Conservation (phyloP, 2,888 invertebrate genomes). For the Mantis religiosa region DNA sequence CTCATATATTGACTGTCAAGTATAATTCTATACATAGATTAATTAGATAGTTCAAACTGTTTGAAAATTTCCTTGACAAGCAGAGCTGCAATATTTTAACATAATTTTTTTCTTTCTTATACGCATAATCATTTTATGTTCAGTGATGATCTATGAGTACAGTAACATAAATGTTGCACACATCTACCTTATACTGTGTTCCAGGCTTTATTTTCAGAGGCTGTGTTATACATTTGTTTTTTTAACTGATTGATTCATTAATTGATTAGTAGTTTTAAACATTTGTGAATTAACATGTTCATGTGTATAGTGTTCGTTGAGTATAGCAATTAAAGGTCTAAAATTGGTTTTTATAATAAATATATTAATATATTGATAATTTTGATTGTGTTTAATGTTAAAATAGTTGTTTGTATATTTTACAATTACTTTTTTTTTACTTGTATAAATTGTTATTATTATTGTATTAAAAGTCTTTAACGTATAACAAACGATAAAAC, state of each 20-base stretch:
- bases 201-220: slow-evolving; percentile 1
- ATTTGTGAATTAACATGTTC: not conserved
- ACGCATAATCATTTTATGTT: not conserved
- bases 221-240: not conserved
- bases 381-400: not conserved
- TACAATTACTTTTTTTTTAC: not conserved
- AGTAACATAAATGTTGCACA: not conserved
- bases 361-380: slow-evolving; percentile 5
- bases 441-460: not conserved
- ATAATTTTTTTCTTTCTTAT: not conserved
- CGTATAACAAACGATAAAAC: not conserved
- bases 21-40: no score
- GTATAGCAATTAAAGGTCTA: not conserved
- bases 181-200: not conserved
- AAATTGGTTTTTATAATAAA: slow-evolving; percentile 1
- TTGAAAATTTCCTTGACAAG: no score
- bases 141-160: not conserved
- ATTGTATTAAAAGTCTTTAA: not conserved
- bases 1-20: no score
- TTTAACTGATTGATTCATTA: not conserved
- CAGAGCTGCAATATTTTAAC: no score
- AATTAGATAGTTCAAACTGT: no score
- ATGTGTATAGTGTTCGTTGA: not conserved
- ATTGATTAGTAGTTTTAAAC: not conserved
- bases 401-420: not conserved